Base-by-base conservation (phyloP, 1,140 invertebrate species). In the Asbolus verrucosus region DNA sequence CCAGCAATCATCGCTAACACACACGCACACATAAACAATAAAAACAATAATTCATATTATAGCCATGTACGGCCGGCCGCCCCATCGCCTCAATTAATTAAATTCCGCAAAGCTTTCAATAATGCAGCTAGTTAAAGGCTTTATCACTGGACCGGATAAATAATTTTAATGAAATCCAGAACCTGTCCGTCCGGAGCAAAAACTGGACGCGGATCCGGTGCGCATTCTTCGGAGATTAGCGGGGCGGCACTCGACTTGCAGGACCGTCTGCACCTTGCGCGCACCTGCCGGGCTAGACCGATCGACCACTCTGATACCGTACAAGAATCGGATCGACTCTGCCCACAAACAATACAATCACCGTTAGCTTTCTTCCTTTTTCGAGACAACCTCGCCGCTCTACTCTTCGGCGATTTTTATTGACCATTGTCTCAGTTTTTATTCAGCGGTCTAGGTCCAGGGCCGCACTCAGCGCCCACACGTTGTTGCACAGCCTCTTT, bases 271-370 rank as follows among this genome's bases (percentile, higher is more conserved):
- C 39, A 46, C 27, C 38, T 65, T 38, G 39, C 24, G 24, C 63
- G 46, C 63, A 65, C 63, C 63, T 65, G 63, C 39, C 63, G 46
- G 63, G 46, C 63, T 46, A 65, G 63, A 65, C 63, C 63, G 63
- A 65, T 65, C 39, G 39, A 31, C 63, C 24, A 65, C 63, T 46
- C 6, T 30, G 63, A 65, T 65, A 65, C 63, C 31, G 36, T 65
- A 65, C 38, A 65, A 43, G 63, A 65, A 65, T 65, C 39, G 46
- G 63, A 65, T 43, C 24, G 39, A 46, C 24, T 65, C 21, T 6
- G 39, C 46, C 24, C 46, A 54, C 27, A 54, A 54, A 54, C 46
- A 54, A 54, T 54, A 54, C 46, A 27, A 54, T 27, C 19, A 54
- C 46, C 46, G 46, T 54, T 54, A 54, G 46, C 19, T 46, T 30